Evolutionary conservation across 1,140 invertebrate genomes (phyloP).

Genomic region (Pantala flavescens): DNA sequence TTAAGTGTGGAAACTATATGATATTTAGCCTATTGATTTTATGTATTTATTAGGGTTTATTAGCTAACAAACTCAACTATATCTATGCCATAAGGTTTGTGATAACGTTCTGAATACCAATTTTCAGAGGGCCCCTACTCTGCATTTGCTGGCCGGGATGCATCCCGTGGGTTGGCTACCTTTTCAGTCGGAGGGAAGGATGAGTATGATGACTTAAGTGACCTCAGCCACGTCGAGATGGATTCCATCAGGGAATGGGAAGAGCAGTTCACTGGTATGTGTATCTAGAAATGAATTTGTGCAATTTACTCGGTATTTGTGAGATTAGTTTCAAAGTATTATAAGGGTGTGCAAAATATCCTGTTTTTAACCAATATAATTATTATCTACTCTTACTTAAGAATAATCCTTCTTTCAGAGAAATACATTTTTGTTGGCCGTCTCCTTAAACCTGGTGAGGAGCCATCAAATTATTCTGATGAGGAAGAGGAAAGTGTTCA

Average conservation of each 20-base stretch:
- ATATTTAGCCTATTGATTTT: too few species aligned
- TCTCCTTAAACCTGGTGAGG: slow-evolving; percentile 82
- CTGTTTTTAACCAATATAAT: too few species aligned
- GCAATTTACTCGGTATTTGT: too few species aligned
- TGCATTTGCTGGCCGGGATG: slow-evolving; percentile 90
- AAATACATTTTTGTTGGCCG: slow-evolving; percentile 89
- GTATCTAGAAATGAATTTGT: too few species aligned
- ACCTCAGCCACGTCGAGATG: slow-evolving; percentile 77
- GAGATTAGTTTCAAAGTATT: too few species aligned
- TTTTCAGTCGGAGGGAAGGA: slow-evolving; percentile 80
- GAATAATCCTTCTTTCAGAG: slow-evolving; percentile 63
- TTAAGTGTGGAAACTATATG: too few species aligned
- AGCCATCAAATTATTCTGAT: slow-evolving; percentile 84
- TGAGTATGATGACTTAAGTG: slow-evolving; percentile 91
- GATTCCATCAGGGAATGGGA: slow-evolving; percentile 90
- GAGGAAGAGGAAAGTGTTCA: slow-evolving; percentile 57
- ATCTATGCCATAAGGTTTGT: too few species aligned
- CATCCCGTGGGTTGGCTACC: slow-evolving; percentile 84
- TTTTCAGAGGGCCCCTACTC: slow-evolving; percentile 79
- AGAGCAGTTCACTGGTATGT: slow-evolving; percentile 84
- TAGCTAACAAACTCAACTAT: too few species aligned
- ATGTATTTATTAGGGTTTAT: too few species aligned
- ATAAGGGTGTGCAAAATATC: too few species aligned
- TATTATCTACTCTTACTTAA: too few species aligned
- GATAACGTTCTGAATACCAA: too few species aligned